Evolutionary conservation across 2,113 vertebrate species (phyloP).

Genomic region (Acinonyx jubatus): DNA sequence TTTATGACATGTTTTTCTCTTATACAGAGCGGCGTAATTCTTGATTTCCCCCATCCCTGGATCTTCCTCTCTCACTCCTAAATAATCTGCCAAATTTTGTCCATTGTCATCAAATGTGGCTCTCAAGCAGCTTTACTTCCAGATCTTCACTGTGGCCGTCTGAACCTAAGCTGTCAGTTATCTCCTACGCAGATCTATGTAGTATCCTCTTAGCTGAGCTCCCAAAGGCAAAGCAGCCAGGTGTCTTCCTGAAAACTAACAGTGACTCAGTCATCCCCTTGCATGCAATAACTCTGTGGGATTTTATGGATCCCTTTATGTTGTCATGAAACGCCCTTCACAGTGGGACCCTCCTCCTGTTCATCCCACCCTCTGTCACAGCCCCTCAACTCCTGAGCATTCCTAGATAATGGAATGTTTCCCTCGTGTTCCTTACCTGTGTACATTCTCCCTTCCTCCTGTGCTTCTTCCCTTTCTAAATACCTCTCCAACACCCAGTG

Average conservation of each 20-base stretch:
- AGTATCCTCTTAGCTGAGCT: background rate
- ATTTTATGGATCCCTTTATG: background rate
- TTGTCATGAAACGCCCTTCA: background rate
- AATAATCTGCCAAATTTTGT: background rate
- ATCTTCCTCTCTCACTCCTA: background rate
- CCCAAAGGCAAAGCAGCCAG: background rate
- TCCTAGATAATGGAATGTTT: background rate
- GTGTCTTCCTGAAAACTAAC: background rate
- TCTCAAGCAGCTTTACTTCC: background rate
- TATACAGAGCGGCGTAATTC: background rate
- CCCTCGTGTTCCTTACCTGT: background rate
- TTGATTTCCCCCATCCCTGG: background rate
- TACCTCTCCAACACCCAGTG: background rate
- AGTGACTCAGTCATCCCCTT: background rate
- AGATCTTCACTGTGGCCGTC: background rate
- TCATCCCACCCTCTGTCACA: background rate
- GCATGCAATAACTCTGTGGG: background rate
- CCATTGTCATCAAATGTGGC: background rate
- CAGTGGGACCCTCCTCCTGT: background rate
- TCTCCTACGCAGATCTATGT: background rate
- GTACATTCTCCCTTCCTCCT: background rate
- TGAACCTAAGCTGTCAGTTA: background rate
- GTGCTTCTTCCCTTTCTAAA: background rate
- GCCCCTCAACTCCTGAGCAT: background rate
- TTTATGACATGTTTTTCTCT: background rate